Percentiles rank a stretch among this genome's conserved stretches.
Conservation (phyloP, 1,140 invertebrate genomes). For the Polypedilum pembai region DNA sequence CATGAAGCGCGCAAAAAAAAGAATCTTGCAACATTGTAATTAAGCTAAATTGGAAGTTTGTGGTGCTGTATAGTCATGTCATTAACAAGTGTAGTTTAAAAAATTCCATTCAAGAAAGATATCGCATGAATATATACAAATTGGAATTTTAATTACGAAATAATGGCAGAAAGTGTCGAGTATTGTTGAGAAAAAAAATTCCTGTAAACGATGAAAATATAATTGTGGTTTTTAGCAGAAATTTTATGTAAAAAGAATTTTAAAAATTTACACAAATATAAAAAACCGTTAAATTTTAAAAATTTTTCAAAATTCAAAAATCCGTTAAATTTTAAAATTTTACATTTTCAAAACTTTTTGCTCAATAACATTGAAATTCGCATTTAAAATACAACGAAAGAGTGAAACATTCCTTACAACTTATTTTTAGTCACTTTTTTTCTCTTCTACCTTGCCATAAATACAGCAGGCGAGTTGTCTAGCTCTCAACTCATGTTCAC, state of each 20-base stretch:
- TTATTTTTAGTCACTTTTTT: not conserved
- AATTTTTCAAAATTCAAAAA: no score
- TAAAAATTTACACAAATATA: no score
- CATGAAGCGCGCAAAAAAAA: no score
- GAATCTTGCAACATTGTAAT: conserved; percentile 1
- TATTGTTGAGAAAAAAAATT: no score
- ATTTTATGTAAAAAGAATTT: no score
- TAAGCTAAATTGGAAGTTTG: not conserved
- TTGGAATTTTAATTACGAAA: conserved; percentile 19
- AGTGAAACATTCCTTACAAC: not conserved
- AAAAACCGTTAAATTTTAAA: no score
- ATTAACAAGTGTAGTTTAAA: not conserved
- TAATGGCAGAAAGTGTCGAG: not conserved
- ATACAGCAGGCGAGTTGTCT: not conserved
- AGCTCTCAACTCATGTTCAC: not conserved
- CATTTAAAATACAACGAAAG: not conserved
- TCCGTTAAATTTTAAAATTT: no score
- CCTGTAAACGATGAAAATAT: no score
- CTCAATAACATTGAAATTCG: not conserved
- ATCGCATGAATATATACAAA: not conserved
- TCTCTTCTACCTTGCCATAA: not conserved
- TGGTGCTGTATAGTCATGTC: not conserved
- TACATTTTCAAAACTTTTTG: no score
- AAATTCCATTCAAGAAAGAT: not conserved
- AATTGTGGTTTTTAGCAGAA: no score